Evolutionary conservation across 1,140 invertebrate genomes (phyloP).

Genomic region (Bicyclus anynana): DNA sequence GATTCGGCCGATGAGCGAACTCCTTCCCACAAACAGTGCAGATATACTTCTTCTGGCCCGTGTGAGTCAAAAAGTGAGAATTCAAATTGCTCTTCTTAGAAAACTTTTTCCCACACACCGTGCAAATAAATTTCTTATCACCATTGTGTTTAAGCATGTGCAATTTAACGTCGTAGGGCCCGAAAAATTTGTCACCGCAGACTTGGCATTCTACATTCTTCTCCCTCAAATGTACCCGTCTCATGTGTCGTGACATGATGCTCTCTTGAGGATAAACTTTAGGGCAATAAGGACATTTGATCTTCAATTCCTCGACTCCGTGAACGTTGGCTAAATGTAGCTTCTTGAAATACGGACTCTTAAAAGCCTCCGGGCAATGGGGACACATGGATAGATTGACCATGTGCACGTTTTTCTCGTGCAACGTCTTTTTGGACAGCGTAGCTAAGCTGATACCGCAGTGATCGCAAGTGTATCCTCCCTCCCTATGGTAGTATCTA

Average conservation of each 20-base stretch:
- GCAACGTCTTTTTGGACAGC: slow-evolving; percentile 56
- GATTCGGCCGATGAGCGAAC: slow-evolving; percentile 58
- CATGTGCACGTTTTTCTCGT: slow-evolving; percentile 64
- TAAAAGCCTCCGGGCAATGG: slow-evolving; percentile 60
- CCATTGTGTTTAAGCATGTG: slow-evolving; percentile 84
- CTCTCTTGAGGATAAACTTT: slow-evolving; percentile 63
- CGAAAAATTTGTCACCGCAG: slow-evolving; percentile 82
- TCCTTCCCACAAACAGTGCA: slow-evolving; percentile 77
- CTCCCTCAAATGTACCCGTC: slow-evolving; percentile 59
- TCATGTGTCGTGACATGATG: slow-evolving; percentile 68
- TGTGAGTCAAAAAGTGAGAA: slow-evolving; percentile 76
- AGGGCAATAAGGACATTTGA: slow-evolving; percentile 60
- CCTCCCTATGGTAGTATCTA: slow-evolving; percentile 62
- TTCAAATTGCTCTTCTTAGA: slow-evolving; percentile 78
- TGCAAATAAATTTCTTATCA: slow-evolving; percentile 79
- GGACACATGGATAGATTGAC: slow-evolving; percentile 53
- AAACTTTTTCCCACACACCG: slow-evolving; percentile 79
- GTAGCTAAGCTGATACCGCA: slow-evolving; percentile 51
- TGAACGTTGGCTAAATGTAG: slow-evolving; percentile 63
- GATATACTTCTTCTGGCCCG: slow-evolving; percentile 75
- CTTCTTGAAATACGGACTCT: slow-evolving; percentile 65
- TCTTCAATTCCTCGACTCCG: slow-evolving; percentile 59
- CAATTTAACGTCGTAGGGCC: slow-evolving; percentile 82
- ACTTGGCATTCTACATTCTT: slow-evolving; percentile 69
- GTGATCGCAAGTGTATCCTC: slow-evolving; percentile 57